Percentiles rank a stretch among this genome's conserved stretches.
Evolutionary conservation across 2,888 invertebrate genomes (phyloP).

Genomic region (Psylliodes chrysocephalus): DNA sequence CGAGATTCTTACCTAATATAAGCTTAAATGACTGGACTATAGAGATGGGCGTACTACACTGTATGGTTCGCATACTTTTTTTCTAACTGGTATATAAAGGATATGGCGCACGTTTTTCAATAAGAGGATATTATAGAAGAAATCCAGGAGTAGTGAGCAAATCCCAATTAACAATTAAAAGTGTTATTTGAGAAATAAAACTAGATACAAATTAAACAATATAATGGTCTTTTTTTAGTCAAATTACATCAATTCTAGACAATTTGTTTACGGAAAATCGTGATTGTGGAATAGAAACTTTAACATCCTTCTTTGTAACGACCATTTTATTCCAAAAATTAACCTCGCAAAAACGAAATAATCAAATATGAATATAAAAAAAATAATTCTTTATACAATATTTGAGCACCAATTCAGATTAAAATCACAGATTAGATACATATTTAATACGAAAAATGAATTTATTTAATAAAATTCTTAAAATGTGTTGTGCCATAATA

Average conservation of each 20-base stretch:
- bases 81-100: too few species aligned
- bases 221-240: constrained; percentile 50
- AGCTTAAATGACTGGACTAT: too few species aligned
- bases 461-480: too few species aligned
- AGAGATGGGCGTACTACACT: too few species aligned
- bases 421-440: constrained; percentile 7
- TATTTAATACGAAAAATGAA: not conserved
- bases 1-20: too few species aligned
- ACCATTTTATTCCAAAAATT: constrained; percentile 17
- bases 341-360: constrained; percentile 16
- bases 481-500: not conserved
- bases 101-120: too few species aligned
- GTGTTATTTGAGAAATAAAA: too few species aligned
- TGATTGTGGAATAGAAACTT: constrained; percentile 59
- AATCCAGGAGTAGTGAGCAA: too few species aligned
- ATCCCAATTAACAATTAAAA: too few species aligned
- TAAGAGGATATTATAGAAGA: too few species aligned
- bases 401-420: constrained; percentile 21
- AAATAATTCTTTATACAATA: constrained; percentile 6
- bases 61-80: too few species aligned
- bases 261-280: constrained; percentile 45
- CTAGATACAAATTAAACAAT: constrained; percentile 35
- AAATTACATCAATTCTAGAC: constrained; percentile 60
- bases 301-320: constrained; percentile 34
- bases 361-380: constrained; percentile 26